Evolutionary conservation across 2,888 invertebrate genomes (phyloP), one percentile per base, ranked within the genome.

Genomic region (Habroteleia sp.): DNA sequence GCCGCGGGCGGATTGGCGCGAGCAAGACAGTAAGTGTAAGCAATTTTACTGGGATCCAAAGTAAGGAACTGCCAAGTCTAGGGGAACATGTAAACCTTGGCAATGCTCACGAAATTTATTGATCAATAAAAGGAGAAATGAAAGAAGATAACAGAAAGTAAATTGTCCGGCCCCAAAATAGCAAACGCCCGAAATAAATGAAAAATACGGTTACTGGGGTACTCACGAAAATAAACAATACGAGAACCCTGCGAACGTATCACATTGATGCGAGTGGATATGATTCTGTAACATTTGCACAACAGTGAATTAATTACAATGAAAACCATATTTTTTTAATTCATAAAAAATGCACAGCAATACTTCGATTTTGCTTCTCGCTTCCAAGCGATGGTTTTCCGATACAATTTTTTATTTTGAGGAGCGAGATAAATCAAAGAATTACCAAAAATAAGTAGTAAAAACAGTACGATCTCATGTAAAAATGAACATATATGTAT

Each of bases 11-110:
- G 10, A 56, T 54, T 54, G 46, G 44, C 56, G 54, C 46, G 56
- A 66, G 48, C 48, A 56, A 68, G 56, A 56, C 54, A 46, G 27
- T 48, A 68, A 68, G 48, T 68, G 41, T 68, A 68, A 56, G 66
- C 66, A 68, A 68, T 56, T 68, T 58, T 48, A 16, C n/a, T 17
- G 14, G 46, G 20, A 56, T 54, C 37, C 37, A n/a, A 46, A 20
- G 46, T 29, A 46, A 46, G 63, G 29, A 42, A 65, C 52, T 66
- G 66, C 56, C 54, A 56, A 56, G 54, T 56, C 56, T 46, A 37
- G 3, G 46, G 54, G 37, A 56, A 56, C 44, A 39, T 56, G 41
- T 56, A 58, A 68, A 56, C 31, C 48, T 48, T 66, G 66, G 56
- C 48, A 68, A 27, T 50, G 48, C 52, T 60, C 69, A 27, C 60